phyloP scores from a whole-genome alignment of 2,113 vertebrate genomes.

The Macroglossus sobrinus region DNA sequence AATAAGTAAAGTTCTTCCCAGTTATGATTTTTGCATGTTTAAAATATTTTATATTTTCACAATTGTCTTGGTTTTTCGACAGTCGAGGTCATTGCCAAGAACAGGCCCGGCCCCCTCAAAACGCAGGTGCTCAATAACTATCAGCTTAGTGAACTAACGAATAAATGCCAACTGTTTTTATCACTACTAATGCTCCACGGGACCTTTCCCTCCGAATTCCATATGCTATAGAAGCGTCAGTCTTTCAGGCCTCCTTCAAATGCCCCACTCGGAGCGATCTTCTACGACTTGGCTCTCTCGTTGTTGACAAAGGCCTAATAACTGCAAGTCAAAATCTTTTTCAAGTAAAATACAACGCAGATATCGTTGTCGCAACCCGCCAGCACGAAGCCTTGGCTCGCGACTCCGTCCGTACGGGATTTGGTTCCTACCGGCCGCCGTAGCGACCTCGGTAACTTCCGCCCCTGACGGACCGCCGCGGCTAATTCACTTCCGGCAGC shows the following conservation, averaged over 20 bases:
- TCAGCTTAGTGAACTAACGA: no score
- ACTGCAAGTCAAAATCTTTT: not conserved
- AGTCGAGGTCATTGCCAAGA: not conserved
- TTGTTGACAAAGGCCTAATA: not conserved
- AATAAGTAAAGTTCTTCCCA: not conserved
- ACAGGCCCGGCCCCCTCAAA: no score
- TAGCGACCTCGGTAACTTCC: conserved; percentile 40
- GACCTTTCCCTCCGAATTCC: not conserved
- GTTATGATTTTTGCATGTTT: not conserved
- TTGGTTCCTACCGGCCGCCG: not conserved
- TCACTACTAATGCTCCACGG: accelerated
- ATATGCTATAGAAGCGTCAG: accelerated
- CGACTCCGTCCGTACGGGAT: accelerated
- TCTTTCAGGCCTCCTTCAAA: no score
- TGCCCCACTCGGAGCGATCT: not conserved
- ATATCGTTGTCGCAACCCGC: accelerated
- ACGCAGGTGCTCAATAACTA: not conserved
- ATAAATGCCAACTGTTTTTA: not conserved
- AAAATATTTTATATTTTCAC: not conserved
- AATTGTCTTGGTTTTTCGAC: not conserved
- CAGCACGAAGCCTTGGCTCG: accelerated
- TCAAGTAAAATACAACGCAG: not conserved
- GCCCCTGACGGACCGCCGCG: accelerated
- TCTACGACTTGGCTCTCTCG: not conserved
- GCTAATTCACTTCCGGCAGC: conserved; percentile 49